These are phyloP conservation scores for Hoplias malabaricus DNA, from an alignment of 2,113 vertebrate species.

Conservation along the genomic window DNA sequence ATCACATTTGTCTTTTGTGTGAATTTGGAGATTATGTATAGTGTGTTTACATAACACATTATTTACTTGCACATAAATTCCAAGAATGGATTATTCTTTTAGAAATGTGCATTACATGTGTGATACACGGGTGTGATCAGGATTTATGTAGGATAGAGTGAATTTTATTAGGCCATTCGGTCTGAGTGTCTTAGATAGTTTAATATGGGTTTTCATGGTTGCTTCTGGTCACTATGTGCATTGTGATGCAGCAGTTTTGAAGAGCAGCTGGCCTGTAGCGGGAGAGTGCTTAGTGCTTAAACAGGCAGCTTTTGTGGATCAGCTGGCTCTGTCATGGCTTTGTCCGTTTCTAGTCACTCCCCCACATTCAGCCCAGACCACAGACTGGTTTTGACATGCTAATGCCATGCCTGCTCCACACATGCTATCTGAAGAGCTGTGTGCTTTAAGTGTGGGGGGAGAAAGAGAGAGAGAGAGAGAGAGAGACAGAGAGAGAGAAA, in stretches of 20 bases:
- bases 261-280: conserved; percentile 76
- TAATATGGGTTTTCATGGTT: conserved; percentile 33
- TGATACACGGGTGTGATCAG: neutral
- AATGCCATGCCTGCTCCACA: conserved; percentile 42
- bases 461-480: conserved; percentile 17
- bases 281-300: conserved; percentile 77
- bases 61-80: neutral
- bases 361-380: conserved; percentile 62
- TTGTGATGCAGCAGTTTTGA: conserved; percentile 71
- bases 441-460: conserved; percentile 29
- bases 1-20: too few species aligned
- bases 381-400: conserved; percentile 75
- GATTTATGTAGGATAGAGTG: neutral
- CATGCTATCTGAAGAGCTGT: conserved; percentile 38
- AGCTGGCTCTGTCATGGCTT: conserved; percentile 73
- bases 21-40: too few species aligned
- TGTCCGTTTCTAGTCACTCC: conserved; percentile 75
- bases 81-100: conserved; percentile 11
- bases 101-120: neutral
- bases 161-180: conserved; percentile 14
- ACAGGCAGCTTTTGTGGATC: conserved; percentile 77
- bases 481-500: conserved; percentile 10
- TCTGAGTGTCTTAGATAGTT: conserved; percentile 15
- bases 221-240: conserved; percentile 53
- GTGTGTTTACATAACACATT: too few species aligned